These are phyloP conservation scores for Semnopithecus entellus DNA, from an alignment of 2,113 vertebrate species.

Conservation along the genomic window DNA sequence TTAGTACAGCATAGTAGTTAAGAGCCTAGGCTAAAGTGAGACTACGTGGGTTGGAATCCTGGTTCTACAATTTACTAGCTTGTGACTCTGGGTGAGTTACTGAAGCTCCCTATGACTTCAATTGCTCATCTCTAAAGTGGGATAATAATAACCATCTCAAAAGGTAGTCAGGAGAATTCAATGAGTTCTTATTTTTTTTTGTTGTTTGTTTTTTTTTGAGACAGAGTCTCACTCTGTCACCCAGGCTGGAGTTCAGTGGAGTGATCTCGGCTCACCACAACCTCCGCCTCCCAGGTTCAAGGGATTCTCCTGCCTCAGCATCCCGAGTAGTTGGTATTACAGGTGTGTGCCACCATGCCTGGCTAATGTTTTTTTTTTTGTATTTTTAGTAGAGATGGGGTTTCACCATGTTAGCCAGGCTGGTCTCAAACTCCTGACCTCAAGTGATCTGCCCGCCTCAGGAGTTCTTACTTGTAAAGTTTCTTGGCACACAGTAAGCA, in stretches of 20 bases:
- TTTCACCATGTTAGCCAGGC: too few species aligned
- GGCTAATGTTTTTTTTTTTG: background rate
- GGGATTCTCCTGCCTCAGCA: too few species aligned
- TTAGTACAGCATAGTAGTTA: background rate
- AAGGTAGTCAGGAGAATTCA: background rate
- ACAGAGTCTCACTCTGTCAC: background rate
- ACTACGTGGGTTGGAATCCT: background rate
- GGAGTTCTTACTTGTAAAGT: background rate
- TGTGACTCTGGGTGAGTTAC: background rate
- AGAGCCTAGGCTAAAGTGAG: background rate
- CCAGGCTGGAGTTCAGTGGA: background rate
- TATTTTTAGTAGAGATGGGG: too few species aligned
- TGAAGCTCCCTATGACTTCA: background rate
- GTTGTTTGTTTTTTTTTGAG: background rate
- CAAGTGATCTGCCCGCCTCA: too few species aligned
- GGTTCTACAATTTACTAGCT: background rate
- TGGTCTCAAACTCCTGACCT: too few species aligned
- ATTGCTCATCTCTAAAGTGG: constrained; percentile 23
- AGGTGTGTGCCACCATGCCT: background rate
- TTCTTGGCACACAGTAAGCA: background rate
- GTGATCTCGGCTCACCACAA: background rate
- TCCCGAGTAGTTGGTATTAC: background rate
- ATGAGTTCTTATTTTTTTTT: background rate
- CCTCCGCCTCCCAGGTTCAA: background rate
- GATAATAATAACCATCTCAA: background rate